A percentile compares a stretch with the other conserved stretches of the same genome.
These are phyloP conservation scores for Acropora yongei DNA, from an alignment of 64 coral and sea anemone genomes.

Conservation along the genomic window DNA sequence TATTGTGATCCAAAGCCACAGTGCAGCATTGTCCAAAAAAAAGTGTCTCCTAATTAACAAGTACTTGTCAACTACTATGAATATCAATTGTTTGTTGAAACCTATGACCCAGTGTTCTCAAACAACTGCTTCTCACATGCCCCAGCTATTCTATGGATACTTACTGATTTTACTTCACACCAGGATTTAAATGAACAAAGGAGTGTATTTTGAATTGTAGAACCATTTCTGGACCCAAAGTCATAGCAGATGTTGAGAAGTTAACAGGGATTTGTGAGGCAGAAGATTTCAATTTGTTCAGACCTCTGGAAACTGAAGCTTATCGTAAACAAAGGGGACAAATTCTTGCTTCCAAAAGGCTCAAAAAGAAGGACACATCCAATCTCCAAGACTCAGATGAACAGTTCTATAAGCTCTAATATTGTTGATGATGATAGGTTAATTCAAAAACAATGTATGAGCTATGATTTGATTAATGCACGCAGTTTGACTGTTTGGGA, in stretches of 20 bases:
- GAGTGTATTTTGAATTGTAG: background rate
- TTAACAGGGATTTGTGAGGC: background rate
- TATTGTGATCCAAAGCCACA: too few relatives aligned
- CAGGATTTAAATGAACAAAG: background rate
- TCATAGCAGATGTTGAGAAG: constrained; percentile 38
- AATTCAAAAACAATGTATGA: background rate
- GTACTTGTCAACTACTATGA: too few relatives aligned
- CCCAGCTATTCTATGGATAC: too few relatives aligned
- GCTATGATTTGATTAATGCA: too few relatives aligned
- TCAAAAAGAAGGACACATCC: constrained; percentile 18
- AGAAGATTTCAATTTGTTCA: constrained; percentile 39
- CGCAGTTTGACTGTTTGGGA: too few relatives aligned
- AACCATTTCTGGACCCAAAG: constrained; percentile 42
- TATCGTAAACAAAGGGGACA: constrained; percentile 12
- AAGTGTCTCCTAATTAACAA: too few relatives aligned
- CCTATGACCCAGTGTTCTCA: too few relatives aligned
- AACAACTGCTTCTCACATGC: too few relatives aligned
- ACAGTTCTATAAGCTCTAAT: constrained; percentile 70
- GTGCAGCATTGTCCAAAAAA: too few relatives aligned
- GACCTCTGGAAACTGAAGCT: constrained; percentile 39
- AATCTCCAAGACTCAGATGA: constrained; percentile 38
- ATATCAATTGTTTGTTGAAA: too few relatives aligned
- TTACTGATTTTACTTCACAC: background rate
- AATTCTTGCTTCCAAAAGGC: background rate
- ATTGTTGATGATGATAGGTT: background rate